Evolutionary conservation across 2,888 invertebrate genomes (phyloP).

Genomic region (Tinea semifulvella): DNA sequence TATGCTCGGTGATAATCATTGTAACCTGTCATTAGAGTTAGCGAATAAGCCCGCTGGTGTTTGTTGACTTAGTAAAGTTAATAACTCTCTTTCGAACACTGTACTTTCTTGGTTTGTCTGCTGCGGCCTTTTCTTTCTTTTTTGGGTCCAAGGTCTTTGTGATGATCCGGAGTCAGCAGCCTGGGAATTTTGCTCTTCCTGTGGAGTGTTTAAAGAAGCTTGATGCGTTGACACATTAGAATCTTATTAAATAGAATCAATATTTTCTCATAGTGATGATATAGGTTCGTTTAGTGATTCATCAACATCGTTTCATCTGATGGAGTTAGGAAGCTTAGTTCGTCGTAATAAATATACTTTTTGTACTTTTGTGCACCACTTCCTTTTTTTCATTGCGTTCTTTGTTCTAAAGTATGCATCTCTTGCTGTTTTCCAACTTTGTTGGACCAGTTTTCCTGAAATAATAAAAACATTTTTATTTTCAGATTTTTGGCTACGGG

Average conservation of each 20-base stretch:
- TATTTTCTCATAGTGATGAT: conserved; percentile 18
- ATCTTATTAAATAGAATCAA: conserved; percentile 16
- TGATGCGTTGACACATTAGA: conserved; percentile 16
- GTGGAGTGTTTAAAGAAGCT: conserved; percentile 19
- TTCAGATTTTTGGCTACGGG: conserved; percentile 21
- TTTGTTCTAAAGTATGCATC: conserved; percentile 22
- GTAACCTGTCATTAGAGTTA: no score
- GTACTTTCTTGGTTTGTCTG: conserved; percentile 14
- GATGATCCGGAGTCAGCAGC: conserved; percentile 19
- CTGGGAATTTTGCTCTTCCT: conserved; percentile 19
- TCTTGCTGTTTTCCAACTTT: conserved; percentile 22
- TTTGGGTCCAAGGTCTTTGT: conserved; percentile 18
- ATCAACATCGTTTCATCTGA: conserved; percentile 21
- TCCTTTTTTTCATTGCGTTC: conserved; percentile 20
- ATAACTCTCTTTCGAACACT: conserved; percentile 20
- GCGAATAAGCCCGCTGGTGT: no score
- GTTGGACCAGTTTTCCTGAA: conserved; percentile 22
- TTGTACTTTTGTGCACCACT: conserved; percentile 22
- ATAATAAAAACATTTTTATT: conserved; percentile 16
- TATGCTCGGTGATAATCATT: no score
- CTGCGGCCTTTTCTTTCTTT: conserved; percentile 17
- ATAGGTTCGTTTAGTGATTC: conserved; percentile 20
- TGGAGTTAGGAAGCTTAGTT: conserved; percentile 22
- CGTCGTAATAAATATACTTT: conserved; percentile 22
- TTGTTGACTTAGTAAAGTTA: conserved; percentile 22